Percentiles rank a stretch among this genome's conserved stretches.
phyloP scores from a whole-genome alignment of 2,888 invertebrate genomes.

The Orthosia gracilis region DNA sequence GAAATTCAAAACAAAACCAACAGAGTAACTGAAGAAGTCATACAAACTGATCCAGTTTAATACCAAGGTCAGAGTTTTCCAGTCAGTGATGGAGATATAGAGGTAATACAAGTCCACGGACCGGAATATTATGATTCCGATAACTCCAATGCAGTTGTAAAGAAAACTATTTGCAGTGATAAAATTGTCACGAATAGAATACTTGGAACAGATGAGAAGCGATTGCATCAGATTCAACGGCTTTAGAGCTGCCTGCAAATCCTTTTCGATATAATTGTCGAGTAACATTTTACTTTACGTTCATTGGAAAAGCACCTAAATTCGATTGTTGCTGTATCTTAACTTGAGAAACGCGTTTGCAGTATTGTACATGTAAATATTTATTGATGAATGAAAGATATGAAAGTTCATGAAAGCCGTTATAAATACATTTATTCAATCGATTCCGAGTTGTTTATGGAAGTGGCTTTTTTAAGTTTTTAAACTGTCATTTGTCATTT shows the following conservation, averaged over 20 bases:
- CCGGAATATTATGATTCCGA: not conserved
- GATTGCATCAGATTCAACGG: constrained; percentile 31
- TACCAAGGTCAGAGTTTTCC: not conserved
- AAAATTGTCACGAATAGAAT: constrained; percentile 33
- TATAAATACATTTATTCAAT: constrained; percentile 5
- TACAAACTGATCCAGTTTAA: constrained; percentile 13
- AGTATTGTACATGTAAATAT: constrained; percentile 3
- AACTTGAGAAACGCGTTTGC: not conserved
- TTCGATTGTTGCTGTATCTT: constrained; percentile 5
- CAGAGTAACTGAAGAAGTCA: constrained; percentile 20
- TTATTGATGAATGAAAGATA: not conserved
- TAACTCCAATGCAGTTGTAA: constrained; percentile 23
- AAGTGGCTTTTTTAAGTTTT: not conserved
- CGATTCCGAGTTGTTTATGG: not conserved
- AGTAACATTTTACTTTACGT: constrained; percentile 21
- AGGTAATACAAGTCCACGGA: not conserved
- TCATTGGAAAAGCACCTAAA: not conserved
- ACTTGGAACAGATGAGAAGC: constrained; percentile 25
- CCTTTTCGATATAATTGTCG: constrained; percentile 18
- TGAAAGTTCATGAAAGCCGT: not conserved
- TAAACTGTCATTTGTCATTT: not conserved
- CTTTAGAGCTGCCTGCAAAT: constrained; percentile 14
- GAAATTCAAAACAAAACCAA: constrained; percentile 25
- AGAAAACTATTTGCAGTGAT: constrained; percentile 26
- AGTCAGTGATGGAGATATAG: not conserved